phyloP scores from a whole-genome alignment of 2,888 invertebrate genomes.

The Resseliella maxima region DNA sequence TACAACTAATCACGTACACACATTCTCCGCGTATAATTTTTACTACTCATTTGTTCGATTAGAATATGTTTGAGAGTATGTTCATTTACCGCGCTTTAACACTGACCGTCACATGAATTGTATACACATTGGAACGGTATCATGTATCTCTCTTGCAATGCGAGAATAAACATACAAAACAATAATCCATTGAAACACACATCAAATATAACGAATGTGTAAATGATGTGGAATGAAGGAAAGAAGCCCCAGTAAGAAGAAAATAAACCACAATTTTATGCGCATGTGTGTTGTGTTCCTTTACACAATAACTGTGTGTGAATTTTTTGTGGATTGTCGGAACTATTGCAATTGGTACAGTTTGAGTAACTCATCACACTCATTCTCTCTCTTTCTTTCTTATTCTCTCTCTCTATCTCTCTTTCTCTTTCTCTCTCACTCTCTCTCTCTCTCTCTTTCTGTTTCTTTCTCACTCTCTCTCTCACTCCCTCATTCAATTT shows the following conservation, averaged over 20 bases:
- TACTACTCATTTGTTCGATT: not conserved
- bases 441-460: too few species aligned
- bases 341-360: not conserved
- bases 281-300: slow-evolving; percentile 47
- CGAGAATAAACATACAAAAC: not conserved
- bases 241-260: slow-evolving; percentile 30
- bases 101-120: not conserved
- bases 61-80: slow-evolving; percentile 15
- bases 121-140: slow-evolving; percentile 2
- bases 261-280: not conserved
- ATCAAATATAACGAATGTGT: not conserved
- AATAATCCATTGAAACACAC: not conserved
- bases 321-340: not conserved
- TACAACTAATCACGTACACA: slow-evolving; percentile 32
- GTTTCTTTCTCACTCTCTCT: too few species aligned
- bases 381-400: too few species aligned
- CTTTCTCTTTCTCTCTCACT: too few species aligned
- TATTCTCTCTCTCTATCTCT: too few species aligned
- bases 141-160: not conserved
- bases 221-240: slow-evolving; percentile 24
- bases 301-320: not conserved
- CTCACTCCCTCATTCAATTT: too few species aligned
- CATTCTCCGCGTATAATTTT: not conserved
- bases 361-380: too few species aligned
- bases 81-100: not conserved